Conservation (phyloP, 2,888 invertebrate species). For the Bombyx huttoni region DNA sequence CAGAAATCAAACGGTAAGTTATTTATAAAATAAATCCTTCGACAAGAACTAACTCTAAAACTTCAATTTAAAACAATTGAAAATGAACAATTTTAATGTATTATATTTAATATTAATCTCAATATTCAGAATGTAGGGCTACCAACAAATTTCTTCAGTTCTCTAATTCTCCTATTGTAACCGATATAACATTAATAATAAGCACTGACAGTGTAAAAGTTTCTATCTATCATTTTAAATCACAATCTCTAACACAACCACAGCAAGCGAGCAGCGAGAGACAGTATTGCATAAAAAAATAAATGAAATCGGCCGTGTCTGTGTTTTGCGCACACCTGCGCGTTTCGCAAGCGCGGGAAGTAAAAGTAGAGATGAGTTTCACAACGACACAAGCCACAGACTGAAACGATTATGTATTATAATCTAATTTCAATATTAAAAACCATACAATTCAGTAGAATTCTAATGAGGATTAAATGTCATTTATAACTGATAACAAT, state of each 20-base stretch:
- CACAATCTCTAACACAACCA: background rate
- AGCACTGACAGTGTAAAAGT: background rate
- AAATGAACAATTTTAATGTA: background rate
- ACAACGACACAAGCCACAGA: constrained; percentile 49
- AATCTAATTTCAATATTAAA: background rate
- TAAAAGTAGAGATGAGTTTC: constrained; percentile 70
- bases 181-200: too few relatives aligned
- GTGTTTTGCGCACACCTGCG: constrained; percentile 73
- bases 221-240: background rate
- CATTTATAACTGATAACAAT: too few relatives aligned
- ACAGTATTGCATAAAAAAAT: constrained; percentile 61
- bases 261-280: constrained; percentile 17
- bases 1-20: constrained; percentile 57
- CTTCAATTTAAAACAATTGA: background rate
- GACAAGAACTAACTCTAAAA: background rate
- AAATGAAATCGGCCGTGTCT: constrained; percentile 59
- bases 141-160: background rate
- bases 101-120: background rate
- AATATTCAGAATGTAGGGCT: background rate
- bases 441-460: too few relatives aligned
- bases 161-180: background rate
- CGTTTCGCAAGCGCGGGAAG: constrained; percentile 69
- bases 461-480: too few relatives aligned
- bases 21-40: background rate
- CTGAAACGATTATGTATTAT: constrained; percentile 20